Base-by-base conservation (phyloP, 2,888 invertebrate genomes). In the Sinentomon sp. region DNA sequence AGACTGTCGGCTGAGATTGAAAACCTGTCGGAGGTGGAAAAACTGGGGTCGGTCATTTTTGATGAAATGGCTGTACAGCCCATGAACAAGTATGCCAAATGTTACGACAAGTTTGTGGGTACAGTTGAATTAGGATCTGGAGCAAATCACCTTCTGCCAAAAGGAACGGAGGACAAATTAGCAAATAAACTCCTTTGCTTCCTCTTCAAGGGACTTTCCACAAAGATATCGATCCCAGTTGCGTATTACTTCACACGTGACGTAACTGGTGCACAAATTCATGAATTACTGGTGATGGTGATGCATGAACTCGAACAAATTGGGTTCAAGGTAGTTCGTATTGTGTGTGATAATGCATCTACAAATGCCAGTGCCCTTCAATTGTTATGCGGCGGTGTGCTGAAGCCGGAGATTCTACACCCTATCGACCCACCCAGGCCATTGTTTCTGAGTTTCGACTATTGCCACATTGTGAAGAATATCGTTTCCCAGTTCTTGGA, bases 381-480 rank as follows among this genome's bases (percentile, higher is more conserved):
- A 17, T 28, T 26, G n/a, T n/a, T 38, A 7, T 34, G 38, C 28
- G 27, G 24, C 9, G 34, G 34, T 6, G 9, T 2, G 6, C n/a
- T 39, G 6, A 9, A 19, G 6, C 30, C 31, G 4, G 16, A 21
- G 16, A 34, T 32, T 10, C 7, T 10, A 1, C 37, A 39, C 18
- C 35, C 35, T 4, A n/a, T 21, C 5, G 17, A 30, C 4, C n/a
- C 13, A 2, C 10, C n/a, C 4, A 19, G 31, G 17, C 34, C 37
- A 20, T 16, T 37, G 13, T 39, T 36, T 28, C 20, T 38, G 3
- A 28, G 32, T 16, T 39, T 34, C 25, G 39, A 39, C 19, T 21
- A 20, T 3, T 38, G 39, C 28, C 37, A 39, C 22, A 34, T 39
- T 9, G 1, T 38, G 2, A 39, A 39, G 26, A 39, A 39, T 19